These are phyloP conservation scores for Hydrotaea diabolus DNA, from an alignment of 2,888 invertebrate species.

Conservation along the genomic window DNA sequence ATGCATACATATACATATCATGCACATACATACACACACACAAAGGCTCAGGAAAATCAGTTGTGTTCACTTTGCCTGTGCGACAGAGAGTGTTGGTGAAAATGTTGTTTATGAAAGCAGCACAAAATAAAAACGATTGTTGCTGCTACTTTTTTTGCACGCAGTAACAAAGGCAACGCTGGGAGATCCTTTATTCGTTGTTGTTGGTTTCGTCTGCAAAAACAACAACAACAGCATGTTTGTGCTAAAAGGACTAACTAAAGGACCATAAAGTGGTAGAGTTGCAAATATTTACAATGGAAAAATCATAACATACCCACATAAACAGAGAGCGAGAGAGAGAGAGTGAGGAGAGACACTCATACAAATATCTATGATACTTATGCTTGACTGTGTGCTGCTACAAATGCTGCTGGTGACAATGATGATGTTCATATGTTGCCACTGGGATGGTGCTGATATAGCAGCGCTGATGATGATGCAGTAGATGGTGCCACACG, in stretches of 20 bases:
- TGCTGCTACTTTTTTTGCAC: constrained; percentile 17
- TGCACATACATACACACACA: too few species aligned
- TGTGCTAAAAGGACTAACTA: constrained; percentile 38
- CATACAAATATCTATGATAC: background rate
- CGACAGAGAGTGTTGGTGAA: constrained; percentile 12
- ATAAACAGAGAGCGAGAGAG: background rate
- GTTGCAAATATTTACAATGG: constrained; percentile 58
- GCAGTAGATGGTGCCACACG: background rate
- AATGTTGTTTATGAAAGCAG: constrained; percentile 3
- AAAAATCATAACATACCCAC: constrained; percentile 34
- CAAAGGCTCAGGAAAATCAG: background rate
- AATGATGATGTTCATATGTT: constrained; percentile 46
- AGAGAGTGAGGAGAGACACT: background rate
- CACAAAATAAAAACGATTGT: constrained; percentile 25
- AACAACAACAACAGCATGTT: background rate
- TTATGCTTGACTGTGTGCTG: background rate
- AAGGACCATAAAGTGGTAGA: constrained; percentile 59
- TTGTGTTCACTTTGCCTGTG: background rate
- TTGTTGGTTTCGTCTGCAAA: background rate
- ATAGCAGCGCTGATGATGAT: constrained; percentile 30
- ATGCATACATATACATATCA: too few species aligned
- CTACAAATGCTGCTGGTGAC: constrained; percentile 34
- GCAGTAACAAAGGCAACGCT: background rate
- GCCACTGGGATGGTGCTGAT: background rate
- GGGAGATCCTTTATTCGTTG: background rate